These are phyloP conservation scores for Aspidoscelis tigris DNA, from an alignment of 2,113 vertebrate genomes.

Conservation along the genomic window DNA sequence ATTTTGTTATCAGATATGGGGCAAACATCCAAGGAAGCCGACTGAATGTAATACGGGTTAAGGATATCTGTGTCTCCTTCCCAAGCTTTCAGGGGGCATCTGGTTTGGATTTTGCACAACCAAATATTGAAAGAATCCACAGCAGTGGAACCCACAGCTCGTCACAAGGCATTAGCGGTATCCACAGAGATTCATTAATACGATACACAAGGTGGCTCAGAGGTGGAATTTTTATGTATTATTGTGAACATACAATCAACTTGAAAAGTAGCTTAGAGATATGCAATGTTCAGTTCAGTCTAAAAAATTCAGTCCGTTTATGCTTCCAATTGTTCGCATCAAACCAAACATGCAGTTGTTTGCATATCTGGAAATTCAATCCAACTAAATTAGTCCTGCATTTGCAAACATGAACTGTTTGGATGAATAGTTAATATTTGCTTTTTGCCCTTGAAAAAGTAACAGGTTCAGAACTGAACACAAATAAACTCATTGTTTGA, in stretches of 20 bases:
- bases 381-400: too few relatives aligned
- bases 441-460: too few relatives aligned
- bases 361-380: too few relatives aligned
- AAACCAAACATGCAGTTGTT: too few relatives aligned
- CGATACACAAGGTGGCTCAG: not conserved
- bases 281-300: too few relatives aligned
- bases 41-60: constrained; percentile 25
- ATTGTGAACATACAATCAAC: not conserved
- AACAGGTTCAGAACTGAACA: too few relatives aligned
- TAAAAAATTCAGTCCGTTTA: too few relatives aligned
- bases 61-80: not conserved
- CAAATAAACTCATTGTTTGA: too few relatives aligned
- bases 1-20: constrained; percentile 51
- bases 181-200: not conserved
- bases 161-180: not conserved
- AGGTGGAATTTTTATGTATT: not conserved
- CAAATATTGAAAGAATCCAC: not conserved
- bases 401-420: too few relatives aligned
- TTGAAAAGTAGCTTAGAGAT: too few relatives aligned
- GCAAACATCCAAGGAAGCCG: constrained; percentile 17
- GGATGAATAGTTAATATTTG: too few relatives aligned
- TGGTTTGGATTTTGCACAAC: constrained; percentile 25
- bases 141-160: not conserved
- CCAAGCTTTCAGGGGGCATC: not conserved
- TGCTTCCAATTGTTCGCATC: too few relatives aligned